Percentiles rank a stretch among this genome's conserved stretches.
Evolutionary conservation across 2,888 invertebrate genomes (phyloP).

Genomic region (Gymnosoma rotundatum): DNA sequence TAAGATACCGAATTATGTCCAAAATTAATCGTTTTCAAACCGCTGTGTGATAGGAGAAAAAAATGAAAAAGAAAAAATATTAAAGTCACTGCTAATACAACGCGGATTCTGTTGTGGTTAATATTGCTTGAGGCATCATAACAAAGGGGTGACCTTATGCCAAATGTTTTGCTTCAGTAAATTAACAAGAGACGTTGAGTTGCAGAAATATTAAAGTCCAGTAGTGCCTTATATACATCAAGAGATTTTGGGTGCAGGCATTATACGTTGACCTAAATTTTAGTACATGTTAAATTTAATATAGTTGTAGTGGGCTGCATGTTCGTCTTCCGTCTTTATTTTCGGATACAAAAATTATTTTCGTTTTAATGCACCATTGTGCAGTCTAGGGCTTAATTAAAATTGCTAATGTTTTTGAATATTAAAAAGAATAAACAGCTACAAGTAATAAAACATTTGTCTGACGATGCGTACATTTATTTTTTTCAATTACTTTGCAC

Average conservation of each 20-base stretch:
- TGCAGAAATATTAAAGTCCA: conserved; percentile 84
- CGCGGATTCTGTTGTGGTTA: conserved; percentile 88
- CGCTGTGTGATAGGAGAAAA: no score
- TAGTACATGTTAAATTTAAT: no score
- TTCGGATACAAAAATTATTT: no score
- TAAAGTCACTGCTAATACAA: conserved; percentile 90
- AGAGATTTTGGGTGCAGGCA: conserved; percentile 88
- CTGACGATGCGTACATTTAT: conserved; percentile 20
- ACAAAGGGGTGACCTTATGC: conserved; percentile 88
- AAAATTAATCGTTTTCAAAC: no score
- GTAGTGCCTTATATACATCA: conserved; percentile 90
- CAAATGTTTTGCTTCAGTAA: conserved; percentile 92
- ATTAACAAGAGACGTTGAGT: conserved; percentile 87
- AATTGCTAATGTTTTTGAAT: conserved; percentile 2
- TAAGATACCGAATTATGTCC: no score
- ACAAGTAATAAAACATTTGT: conserved; percentile 39
- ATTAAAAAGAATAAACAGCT: conserved; percentile 9
- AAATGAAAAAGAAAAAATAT: conserved; percentile 90
- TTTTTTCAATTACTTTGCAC: conserved; percentile 28
- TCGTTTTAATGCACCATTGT: not conserved
- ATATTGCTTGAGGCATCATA: conserved; percentile 92
- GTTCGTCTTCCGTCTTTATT: no score
- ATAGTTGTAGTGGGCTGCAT: no score
- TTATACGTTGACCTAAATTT: no score
- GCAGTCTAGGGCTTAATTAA: not conserved